Percentiles rank a stretch among this genome's conserved stretches.
These are phyloP conservation scores for Tringa solitaria DNA, from an alignment of 2,113 vertebrate genomes.

Conservation along the genomic window DNA sequence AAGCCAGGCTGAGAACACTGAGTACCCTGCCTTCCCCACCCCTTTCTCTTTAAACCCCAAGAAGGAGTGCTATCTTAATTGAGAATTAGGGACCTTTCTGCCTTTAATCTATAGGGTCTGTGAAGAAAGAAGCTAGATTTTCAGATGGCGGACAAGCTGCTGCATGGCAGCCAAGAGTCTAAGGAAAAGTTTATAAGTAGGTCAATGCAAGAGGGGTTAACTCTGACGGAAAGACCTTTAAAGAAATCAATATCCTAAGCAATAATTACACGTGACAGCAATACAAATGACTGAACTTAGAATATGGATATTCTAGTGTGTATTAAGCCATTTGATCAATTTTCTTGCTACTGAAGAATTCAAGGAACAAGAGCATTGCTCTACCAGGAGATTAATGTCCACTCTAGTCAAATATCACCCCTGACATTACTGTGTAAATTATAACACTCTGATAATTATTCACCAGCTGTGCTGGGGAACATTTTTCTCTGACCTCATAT, in stretches of 20 bases:
- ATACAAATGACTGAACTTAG: background rate
- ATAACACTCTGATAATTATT: background rate
- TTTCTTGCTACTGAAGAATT: background rate
- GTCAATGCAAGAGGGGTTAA: background rate
- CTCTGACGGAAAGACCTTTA: background rate
- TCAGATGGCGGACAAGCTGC: background rate
- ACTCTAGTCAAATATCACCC: background rate
- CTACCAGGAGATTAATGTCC: background rate
- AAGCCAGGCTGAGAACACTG: conserved; percentile 25
- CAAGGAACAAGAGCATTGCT: background rate
- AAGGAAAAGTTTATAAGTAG: background rate
- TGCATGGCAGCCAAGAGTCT: background rate
- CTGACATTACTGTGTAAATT: background rate
- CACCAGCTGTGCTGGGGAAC: background rate
- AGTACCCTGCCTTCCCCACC: conserved; percentile 30
- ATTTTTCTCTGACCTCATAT: background rate
- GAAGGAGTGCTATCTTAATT: background rate
- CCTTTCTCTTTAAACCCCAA: background rate
- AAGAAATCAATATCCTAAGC: background rate
- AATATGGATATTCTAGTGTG: background rate
- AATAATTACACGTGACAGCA: background rate
- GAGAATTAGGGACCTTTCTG: conserved; percentile 30
- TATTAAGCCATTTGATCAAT: background rate
- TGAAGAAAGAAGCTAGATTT: background rate
- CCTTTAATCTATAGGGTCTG: background rate